Percentiles rank a stretch among this genome's conserved stretches.
Evolutionary conservation across 2,113 vertebrate genomes (phyloP).

Genomic region (Calyptommatus sinebrachiatus): DNA sequence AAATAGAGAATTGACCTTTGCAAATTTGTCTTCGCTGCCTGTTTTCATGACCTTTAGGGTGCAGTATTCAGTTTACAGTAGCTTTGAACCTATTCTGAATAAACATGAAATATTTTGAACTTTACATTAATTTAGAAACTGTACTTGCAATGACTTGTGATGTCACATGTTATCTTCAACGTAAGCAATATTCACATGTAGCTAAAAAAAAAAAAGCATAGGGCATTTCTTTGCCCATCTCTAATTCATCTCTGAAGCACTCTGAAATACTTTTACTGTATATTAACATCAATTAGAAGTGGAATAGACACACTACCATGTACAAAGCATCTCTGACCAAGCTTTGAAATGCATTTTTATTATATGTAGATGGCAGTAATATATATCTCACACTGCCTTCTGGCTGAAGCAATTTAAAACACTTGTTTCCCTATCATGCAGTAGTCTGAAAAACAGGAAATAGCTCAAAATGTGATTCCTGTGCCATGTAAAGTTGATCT

Average conservation of each 20-base stretch:
- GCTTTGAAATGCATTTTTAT: too few species aligned
- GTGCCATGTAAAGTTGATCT: not conserved
- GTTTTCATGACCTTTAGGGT: not conserved
- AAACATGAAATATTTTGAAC: not conserved
- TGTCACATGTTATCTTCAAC: too few species aligned
- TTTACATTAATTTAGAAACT: not conserved
- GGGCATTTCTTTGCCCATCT: too few species aligned
- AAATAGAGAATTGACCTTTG: not conserved
- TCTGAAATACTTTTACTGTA: too few species aligned
- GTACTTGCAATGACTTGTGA: not conserved
- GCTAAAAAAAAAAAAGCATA: too few species aligned
- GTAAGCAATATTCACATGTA: too few species aligned
- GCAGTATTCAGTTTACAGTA: not conserved
- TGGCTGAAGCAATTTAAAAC: rapidly evolving
- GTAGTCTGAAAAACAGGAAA: not conserved
- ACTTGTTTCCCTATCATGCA: not conserved
- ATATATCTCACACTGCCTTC: too few species aligned
- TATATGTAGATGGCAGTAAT: too few species aligned
- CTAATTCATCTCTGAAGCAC: too few species aligned
- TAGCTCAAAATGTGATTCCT: not conserved
- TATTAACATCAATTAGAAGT: too few species aligned
- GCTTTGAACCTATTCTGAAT: not conserved
- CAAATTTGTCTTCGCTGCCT: not conserved
- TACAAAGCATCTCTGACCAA: too few species aligned
- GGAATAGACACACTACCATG: too few species aligned